phyloP scores from a whole-genome alignment of 2,797 vertebrate genomes.

The Cygnus olor region DNA sequence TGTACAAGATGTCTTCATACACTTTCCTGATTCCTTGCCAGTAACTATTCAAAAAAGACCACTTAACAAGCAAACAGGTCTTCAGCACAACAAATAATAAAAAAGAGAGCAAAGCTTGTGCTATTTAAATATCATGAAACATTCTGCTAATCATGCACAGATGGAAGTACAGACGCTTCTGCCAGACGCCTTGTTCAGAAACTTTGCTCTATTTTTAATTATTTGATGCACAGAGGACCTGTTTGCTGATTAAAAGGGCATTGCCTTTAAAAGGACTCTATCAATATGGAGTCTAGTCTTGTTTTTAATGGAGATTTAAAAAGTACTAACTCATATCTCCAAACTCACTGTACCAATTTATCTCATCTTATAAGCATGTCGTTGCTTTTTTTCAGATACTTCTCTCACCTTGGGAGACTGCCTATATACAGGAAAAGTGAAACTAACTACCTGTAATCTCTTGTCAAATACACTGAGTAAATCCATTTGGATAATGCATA shows the following conservation, averaged over 20 bases:
- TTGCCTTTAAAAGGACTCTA: conserved; percentile 55
- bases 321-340: conserved; percentile 5
- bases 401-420: conserved; percentile 14
- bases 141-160: conserved; percentile 80
- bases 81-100: conserved; percentile 72
- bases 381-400: background rate
- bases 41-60: conserved; percentile 66
- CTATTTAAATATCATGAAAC: conserved; percentile 80
- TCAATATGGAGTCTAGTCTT: conserved; percentile 55
- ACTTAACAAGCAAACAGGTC: conserved; percentile 71
- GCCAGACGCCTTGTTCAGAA: conserved; percentile 79
- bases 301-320: conserved; percentile 10
- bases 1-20: conserved; percentile 67
- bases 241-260: conserved; percentile 77
- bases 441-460: background rate
- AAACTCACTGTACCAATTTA: background rate
- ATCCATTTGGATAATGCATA: background rate
- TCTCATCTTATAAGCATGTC: background rate
- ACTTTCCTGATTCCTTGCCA: conserved; percentile 65
- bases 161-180: conserved; percentile 78
- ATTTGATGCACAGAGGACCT: conserved; percentile 78
- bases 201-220: conserved; percentile 83
- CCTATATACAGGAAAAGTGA: background rate
- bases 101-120: conserved; percentile 78
- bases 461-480: background rate